A percentile compares a stretch with the other conserved stretches of the same genome.
Conservation (phyloP, 64 coral and sea anemone species). For the Pocillopora damicornis region DNA sequence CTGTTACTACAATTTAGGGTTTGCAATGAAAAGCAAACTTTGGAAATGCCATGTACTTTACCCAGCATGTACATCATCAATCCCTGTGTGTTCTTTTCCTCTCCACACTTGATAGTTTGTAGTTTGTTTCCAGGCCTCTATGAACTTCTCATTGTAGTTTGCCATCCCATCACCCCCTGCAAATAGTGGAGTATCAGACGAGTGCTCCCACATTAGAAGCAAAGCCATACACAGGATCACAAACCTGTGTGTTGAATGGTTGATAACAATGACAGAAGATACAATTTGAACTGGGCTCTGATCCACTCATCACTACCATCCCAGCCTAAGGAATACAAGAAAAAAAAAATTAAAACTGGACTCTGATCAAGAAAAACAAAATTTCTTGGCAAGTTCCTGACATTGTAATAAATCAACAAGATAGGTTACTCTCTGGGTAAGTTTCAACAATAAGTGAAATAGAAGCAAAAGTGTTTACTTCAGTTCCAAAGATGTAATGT, state of each 20-base stretch:
- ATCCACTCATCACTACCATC: conserved; percentile 96
- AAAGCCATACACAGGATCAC: neutral
- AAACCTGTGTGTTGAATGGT: conserved; percentile 74
- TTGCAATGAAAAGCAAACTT: too few species aligned
- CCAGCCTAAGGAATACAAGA: conserved; percentile 53
- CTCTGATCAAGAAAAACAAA: neutral
- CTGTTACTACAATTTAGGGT: neutral
- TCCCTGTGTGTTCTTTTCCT: conserved; percentile 68
- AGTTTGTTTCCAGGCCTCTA: conserved; percentile 81
- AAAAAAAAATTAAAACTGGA: neutral
- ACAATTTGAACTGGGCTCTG: conserved; percentile 77
- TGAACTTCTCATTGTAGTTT: conserved; percentile 72
- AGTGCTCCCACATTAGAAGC: neutral
- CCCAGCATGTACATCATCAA: conserved; percentile 93
- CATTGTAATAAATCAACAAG: too few species aligned
- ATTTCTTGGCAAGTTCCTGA: neutral
- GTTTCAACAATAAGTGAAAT: too few species aligned
- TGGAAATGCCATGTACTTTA: conserved; percentile 11
- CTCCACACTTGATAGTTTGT: conserved; percentile 62
- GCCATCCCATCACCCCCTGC: conserved; percentile 69
- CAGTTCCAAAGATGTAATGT: too few species aligned
- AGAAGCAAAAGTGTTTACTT: too few species aligned
- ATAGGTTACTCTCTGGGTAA: too few species aligned
- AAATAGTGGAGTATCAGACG: neutral
- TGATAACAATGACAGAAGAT: conserved; percentile 71